Evolutionary conservation across 92 coral and sea anemone species (phyloP).

Genomic region (Palythoa caribaeorum): DNA sequence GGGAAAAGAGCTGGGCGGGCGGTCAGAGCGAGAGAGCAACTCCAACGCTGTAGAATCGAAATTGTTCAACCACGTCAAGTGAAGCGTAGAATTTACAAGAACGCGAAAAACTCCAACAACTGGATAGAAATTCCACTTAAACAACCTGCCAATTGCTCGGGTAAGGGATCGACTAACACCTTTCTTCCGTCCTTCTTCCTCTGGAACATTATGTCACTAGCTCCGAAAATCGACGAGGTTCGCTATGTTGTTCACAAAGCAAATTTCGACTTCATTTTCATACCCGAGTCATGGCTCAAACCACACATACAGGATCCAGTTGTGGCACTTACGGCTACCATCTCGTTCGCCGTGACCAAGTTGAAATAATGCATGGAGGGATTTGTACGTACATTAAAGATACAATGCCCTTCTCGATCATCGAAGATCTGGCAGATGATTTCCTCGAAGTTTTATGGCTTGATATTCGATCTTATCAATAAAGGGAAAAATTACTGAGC

Average conservation of each 20-base stretch:
- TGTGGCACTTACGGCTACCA: background rate
- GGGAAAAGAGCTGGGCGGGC: background rate
- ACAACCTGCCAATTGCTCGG: background rate
- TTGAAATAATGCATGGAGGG: background rate
- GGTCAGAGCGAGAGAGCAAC: too few relatives aligned
- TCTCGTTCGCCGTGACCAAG: conserved; percentile 1
- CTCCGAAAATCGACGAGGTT: conserved; percentile 8
- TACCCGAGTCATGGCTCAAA: conserved; percentile 21
- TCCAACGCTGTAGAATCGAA: too few relatives aligned
- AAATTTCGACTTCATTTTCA: conserved; percentile 5
- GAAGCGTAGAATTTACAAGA: background rate
- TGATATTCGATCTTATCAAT: conserved; percentile 5
- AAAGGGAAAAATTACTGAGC: too few relatives aligned
- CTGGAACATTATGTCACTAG: background rate
- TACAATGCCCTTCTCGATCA: conserved; percentile 7
- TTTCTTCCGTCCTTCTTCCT: conserved; percentile 18
- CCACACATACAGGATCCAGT: conserved; percentile 7
- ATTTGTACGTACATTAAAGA: conserved; percentile 15
- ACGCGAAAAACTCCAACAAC: background rate
- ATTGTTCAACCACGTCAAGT: background rate
- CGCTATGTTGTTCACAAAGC: conserved; percentile 8
- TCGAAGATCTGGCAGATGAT: conserved; percentile 28
- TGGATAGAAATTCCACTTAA: background rate
- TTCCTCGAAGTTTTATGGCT: conserved; percentile 26
- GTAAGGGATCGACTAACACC: background rate